Conservation (phyloP, 2,888 invertebrate genomes). For the Andrena trimmerana region DNA sequence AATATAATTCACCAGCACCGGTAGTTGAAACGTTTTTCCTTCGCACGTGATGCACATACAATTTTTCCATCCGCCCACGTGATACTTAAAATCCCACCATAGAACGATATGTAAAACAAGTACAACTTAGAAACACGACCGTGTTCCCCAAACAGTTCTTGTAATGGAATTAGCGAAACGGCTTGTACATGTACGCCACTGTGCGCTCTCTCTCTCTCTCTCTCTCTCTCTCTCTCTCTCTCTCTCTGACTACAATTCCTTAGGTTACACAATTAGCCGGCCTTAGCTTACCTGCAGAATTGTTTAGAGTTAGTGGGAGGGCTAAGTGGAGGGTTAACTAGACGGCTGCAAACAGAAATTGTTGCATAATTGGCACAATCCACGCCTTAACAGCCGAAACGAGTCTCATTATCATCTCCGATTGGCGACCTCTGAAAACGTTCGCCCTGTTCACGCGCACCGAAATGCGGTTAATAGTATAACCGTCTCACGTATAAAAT, state of each 20-base stretch:
- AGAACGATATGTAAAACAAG: neutral
- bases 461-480: neutral
- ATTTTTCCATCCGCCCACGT: no score
- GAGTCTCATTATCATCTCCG: neutral
- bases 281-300: slow-evolving; percentile 21
- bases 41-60: no score
- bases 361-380: slow-evolving; percentile 22
- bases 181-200: slow-evolving; percentile 3
- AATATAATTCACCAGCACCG: no score
- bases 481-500: slow-evolving; percentile 21
- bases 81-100: no score
- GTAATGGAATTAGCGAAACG: neutral
- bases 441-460: neutral
- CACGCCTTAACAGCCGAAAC: slow-evolving; percentile 9
- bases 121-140: neutral
- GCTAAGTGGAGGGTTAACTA: slow-evolving; percentile 26
- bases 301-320: slow-evolving; percentile 26
- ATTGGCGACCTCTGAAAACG: neutral
- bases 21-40: no score
- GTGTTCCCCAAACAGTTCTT: neutral
- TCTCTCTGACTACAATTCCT: slow-evolving; percentile 3
- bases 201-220: neutral
- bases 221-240: no score
- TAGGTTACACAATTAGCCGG: slow-evolving; percentile 27
- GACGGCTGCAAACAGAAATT: slow-evolving; percentile 31